Base-by-base conservation (phyloP, 2,888 invertebrate species). In the Lasius fuliginosus region DNA sequence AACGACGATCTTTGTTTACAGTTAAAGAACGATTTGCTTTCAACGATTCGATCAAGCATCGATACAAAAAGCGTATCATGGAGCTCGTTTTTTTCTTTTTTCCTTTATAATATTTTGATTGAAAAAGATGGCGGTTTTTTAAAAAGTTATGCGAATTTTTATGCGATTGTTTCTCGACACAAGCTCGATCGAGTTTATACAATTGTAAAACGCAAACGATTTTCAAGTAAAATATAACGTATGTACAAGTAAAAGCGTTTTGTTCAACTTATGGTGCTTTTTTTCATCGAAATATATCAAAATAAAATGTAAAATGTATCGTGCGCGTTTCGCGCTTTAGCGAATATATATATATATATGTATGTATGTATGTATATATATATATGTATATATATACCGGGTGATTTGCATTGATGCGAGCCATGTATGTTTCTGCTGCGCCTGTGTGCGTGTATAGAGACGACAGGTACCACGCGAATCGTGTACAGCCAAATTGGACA, bases 401-500 rank as follows among this genome's bases (percentile, higher is more conserved):
- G 82, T 90, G 90, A 90, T 82, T 71, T 87, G 64, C 69, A 84
- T 67, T 74, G 81, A 46, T 86, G 87, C 88, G 86, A 83, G 86
- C 69, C 84, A 87, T 86, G 87, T 77, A 83, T 83, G 71, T 77
- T 77, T 77, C n/a, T 36, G 58, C 15, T 46, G 23, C 5, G 36
- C 18, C 18, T n/a, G 76, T 56, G 77, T 30, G 79, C 56, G 46
- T 46, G 23, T 68, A 40, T 42, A 58, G 62, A 82, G 68, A 76
- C 89, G 90, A 92, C 90, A 90, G 87, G 85, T 58, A 60, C 46
- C 46, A 90, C 89, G 88, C 90, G 89, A 91, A 90, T 91, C 93
- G 91, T 93, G 93, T 93, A 92, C 89, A 91, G 88, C 92, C 90
- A 94, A 94, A 94, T 94, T 94, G 94, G 92, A 94, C 92, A 92